These are phyloP conservation scores for Morpho helenor DNA, from an alignment of 2,888 invertebrate genomes.

Conservation along the genomic window DNA sequence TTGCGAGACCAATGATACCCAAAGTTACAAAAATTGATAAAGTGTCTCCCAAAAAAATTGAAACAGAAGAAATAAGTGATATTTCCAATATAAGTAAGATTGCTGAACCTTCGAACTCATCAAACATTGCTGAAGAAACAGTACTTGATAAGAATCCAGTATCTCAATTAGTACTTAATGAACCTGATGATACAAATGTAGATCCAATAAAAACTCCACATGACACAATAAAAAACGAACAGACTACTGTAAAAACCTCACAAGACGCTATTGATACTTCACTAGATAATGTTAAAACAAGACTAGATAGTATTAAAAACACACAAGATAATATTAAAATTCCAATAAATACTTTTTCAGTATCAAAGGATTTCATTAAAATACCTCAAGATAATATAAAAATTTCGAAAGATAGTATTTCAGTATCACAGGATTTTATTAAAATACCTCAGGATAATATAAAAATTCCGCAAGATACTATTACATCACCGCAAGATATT, in stretches of 20 bases:
- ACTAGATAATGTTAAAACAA: too few relatives aligned
- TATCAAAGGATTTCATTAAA: too few relatives aligned
- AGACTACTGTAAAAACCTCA: too few relatives aligned
- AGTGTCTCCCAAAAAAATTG: constrained; percentile 60
- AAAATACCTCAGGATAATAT: neutral
- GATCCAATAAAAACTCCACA: too few relatives aligned
- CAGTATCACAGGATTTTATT: neutral
- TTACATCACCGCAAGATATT: neutral
- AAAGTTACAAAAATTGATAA: constrained; percentile 53
- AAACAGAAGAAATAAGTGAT: constrained; percentile 34
- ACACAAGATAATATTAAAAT: too few relatives aligned
- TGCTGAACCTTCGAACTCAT: constrained; percentile 21
- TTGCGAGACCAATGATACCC: constrained; percentile 61
- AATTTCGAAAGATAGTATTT: neutral
- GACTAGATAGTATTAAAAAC: too few relatives aligned
- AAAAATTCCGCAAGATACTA: constrained; percentile 2
- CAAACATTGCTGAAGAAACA: constrained; percentile 8
- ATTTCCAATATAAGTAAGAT: constrained; percentile 87
- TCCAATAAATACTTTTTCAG: too few relatives aligned
- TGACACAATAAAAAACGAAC: too few relatives aligned
- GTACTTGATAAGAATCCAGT: neutral
- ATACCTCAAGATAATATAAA: neutral
- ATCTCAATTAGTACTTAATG: neutral
- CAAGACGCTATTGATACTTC: too few relatives aligned
- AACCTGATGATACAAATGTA: neutral